A percentile compares a stretch with the other conserved stretches of the same genome.
phyloP scores from a whole-genome alignment of 2,113 vertebrate genomes.

The Oryzias melastigma region DNA sequence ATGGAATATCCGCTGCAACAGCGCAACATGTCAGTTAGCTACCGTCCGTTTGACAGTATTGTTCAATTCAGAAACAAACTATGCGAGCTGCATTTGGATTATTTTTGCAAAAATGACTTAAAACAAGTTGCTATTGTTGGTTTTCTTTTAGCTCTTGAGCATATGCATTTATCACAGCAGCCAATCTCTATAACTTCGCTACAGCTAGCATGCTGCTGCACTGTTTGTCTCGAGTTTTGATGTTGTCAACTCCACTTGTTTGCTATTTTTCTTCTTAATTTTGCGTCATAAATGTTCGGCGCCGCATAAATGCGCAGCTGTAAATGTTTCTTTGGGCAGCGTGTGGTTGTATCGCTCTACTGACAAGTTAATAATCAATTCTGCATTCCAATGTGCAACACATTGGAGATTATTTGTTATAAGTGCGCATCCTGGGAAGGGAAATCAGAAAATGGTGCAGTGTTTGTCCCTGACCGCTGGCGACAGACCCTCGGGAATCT shows the following conservation, averaged over 20 bases:
- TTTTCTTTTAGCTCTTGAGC: too few relatives aligned
- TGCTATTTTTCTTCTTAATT: neutral
- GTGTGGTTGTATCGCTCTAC: neutral
- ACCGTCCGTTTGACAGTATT: slow-evolving; percentile 58
- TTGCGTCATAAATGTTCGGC: neutral
- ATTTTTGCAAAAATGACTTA: neutral
- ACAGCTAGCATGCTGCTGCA: too few relatives aligned
- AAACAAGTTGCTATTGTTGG: neutral
- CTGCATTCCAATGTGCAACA: slow-evolving; percentile 25
- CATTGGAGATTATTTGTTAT: neutral
- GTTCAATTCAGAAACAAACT: slow-evolving; percentile 50
- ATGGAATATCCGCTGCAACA: slow-evolving; percentile 4
- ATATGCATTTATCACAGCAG: too few relatives aligned
- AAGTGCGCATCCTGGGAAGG: slow-evolving; percentile 36
- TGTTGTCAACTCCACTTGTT: neutral
- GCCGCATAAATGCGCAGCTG: slow-evolving; percentile 21
- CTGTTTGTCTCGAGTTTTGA: too few relatives aligned
- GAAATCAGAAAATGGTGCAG: slow-evolving; percentile 25
- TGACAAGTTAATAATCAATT: slow-evolving; percentile 7
- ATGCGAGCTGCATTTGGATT: neutral
- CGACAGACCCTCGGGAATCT: slow-evolving; percentile 68
- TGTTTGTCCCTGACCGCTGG: slow-evolving; percentile 59
- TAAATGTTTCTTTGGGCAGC: neutral
- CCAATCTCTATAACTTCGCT: too few relatives aligned
- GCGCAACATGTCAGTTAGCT: slow-evolving; percentile 68